A percentile compares a stretch with the other conserved stretches of the same genome.
These are phyloP conservation scores for Xestia ashworthii DNA, from an alignment of 2,888 invertebrate species.

Conservation along the genomic window DNA sequence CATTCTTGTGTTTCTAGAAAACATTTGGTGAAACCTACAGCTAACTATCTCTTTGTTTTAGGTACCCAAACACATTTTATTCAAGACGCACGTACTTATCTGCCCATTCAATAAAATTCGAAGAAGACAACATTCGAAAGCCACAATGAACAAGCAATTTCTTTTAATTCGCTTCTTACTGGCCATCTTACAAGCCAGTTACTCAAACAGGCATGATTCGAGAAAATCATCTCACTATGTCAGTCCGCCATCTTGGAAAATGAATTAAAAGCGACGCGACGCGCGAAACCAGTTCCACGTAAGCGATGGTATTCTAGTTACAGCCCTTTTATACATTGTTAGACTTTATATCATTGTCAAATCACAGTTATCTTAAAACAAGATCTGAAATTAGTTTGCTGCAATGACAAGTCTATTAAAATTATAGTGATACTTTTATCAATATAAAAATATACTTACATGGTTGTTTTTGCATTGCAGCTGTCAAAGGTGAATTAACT, in stretches of 20 bases:
- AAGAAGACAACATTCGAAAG: conserved; percentile 53
- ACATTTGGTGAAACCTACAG: neutral
- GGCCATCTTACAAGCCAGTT: conserved; percentile 31
- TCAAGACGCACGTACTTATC: neutral
- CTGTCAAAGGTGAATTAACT: too few relatives aligned
- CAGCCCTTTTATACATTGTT: neutral
- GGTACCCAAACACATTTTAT: neutral
- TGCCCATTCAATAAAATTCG: conserved; percentile 4
- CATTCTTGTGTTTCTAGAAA: neutral
- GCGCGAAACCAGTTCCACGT: conserved; percentile 45
- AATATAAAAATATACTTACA: too few relatives aligned
- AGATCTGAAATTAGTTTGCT: too few relatives aligned
- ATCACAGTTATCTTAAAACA: too few relatives aligned
- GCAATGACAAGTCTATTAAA: too few relatives aligned
- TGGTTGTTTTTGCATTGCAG: too few relatives aligned
- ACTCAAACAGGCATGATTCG: conserved; percentile 47
- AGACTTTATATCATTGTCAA: too few relatives aligned
- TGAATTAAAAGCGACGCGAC: conserved; percentile 52
- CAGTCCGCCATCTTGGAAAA: conserved; percentile 58
- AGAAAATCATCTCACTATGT: conserved; percentile 54
- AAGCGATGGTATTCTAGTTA: conserved; percentile 22
- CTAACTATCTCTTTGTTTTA: neutral
- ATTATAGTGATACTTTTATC: too few relatives aligned
- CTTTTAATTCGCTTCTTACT: conserved; percentile 34
- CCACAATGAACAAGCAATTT: conserved; percentile 41